Conservation (phyloP, 2,113 vertebrate species). For the Brachypodius melanocephalos region DNA sequence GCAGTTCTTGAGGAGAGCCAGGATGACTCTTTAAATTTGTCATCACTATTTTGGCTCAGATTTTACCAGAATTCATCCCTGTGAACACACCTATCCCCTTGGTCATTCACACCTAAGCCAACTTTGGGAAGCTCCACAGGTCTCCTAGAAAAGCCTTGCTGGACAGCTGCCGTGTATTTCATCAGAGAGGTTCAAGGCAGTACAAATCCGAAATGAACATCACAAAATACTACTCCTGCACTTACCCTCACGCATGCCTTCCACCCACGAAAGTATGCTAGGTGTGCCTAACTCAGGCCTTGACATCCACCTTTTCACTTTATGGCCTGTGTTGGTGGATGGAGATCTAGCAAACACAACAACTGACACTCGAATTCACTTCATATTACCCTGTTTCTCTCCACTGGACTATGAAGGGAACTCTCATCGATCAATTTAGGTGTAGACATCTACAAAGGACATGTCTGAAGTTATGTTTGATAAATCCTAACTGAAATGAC, state of each 20-base stretch:
- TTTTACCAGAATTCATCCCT: not conserved
- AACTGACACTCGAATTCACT: not conserved
- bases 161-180: not conserved
- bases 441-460: not conserved
- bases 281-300: not conserved
- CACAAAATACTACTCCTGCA: not conserved
- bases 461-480: not conserved
- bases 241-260: not conserved
- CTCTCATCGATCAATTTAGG: not conserved
- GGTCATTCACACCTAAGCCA: not conserved
- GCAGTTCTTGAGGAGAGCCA: not conserved
- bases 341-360: not conserved
- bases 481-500: not conserved
- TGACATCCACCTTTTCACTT: not conserved
- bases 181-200: not conserved
- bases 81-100: not conserved
- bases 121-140: not conserved
- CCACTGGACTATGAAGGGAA: not conserved
- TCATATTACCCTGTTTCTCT: not conserved
- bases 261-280: not conserved
- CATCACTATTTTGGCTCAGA: not conserved
- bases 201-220: not conserved
- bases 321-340: not conserved
- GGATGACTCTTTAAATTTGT: not conserved
- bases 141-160: not conserved